Base-by-base conservation (phyloP, 1,140 invertebrate species). In the Temnothorax curvispinosus region DNA sequence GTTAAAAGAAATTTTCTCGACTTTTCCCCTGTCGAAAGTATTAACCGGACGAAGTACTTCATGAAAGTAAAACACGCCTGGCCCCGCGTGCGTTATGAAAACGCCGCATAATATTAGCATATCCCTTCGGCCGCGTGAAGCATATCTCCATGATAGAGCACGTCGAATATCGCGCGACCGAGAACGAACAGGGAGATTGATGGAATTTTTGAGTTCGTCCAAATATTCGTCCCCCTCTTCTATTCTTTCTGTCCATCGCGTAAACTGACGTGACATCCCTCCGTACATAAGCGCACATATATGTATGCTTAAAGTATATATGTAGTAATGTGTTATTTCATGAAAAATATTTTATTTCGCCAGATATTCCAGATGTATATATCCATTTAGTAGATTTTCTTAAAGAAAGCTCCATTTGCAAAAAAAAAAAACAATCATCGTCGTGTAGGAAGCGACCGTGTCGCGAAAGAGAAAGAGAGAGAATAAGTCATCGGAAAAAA, bases 61-160 rank as follows among this genome's bases (percentile, higher is more conserved):
- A 89, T 87, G 85, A 92, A 91, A 92, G 88, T 91, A 89, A 91
- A 91, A 91, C 81, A 82, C 85, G 81, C 13, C 21, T 52, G 54
- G 74, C 56, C 82, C 13, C 13, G n/a, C 90, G 88, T 47, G 13
- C 91, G 90, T 90, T 92, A 92, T 90, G 89, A 93, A 93, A 92
- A 81, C 84, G 65, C 85, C 85, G 90, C 87, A 92, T 92, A 91
- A 93, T 91, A 94, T 94, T 93, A 93, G 91, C 92, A 93, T 94
- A 93, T 54, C 87, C 87, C 77, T 86, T 69, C 69, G 86, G 74
- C 75, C 86, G 74, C 54, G 89, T 85, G 80, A 88, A 89, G 90
- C 91, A 86, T 93, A 93, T 93, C 90, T 91, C 88, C 88, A 91
- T 91, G 93, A 93, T 91, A 90, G 88, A 92, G 89, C 88, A 90